Evolutionary conservation across 2,113 vertebrate genomes (phyloP), one percentile per base, ranked within the genome.

Genomic region (Aptenodytes forsteri): DNA sequence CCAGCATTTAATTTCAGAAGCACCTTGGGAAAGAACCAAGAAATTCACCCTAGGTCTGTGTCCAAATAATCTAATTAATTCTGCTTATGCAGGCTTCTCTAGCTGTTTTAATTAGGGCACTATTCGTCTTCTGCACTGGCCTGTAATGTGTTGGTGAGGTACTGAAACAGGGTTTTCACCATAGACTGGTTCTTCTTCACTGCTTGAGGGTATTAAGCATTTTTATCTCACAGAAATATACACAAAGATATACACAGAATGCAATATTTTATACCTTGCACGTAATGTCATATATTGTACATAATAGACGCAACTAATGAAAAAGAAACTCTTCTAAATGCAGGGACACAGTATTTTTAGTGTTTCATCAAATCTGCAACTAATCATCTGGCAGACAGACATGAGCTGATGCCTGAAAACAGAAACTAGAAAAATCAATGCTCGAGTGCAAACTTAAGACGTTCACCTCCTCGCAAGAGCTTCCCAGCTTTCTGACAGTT

Each of bases 351-450:
- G 36, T 61, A 82, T 87, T 92, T 87, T 67, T 38, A 73, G 40
- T 55, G n/a, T 87, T 93, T 94, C 61, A 58, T 66, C 70, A 83
- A 73, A 89, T 77, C 65, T 56, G 66, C 40, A 95, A 44, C 61
- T 89, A 65, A 93, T 91, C 76, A 89, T 91, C 81, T 89, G 90
- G 79, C 94, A 90, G 83, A 58, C 52, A 77, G 76, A 89, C 46
- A 82, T 6, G 49, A 91, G 58, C 55, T 64, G 44, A 75, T 23
- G 85, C 70, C 67, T 87, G 64, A 91, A 89, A 90, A 92, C 26
- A 89, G 44, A 55, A 83, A 61, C 69, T 20, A 76, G 79, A 89
- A 96, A 89, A 91, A 91, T 72, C 90, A 96, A 30, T 81, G 85
- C 58, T 69, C 7, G 3, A 94, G 49, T 42, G 44, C 80, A 96